Percentiles rank a stretch among this genome's conserved stretches.
Evolutionary conservation across 2,888 invertebrate genomes (phyloP).

Genomic region (Cyrtodaria siliqua): DNA sequence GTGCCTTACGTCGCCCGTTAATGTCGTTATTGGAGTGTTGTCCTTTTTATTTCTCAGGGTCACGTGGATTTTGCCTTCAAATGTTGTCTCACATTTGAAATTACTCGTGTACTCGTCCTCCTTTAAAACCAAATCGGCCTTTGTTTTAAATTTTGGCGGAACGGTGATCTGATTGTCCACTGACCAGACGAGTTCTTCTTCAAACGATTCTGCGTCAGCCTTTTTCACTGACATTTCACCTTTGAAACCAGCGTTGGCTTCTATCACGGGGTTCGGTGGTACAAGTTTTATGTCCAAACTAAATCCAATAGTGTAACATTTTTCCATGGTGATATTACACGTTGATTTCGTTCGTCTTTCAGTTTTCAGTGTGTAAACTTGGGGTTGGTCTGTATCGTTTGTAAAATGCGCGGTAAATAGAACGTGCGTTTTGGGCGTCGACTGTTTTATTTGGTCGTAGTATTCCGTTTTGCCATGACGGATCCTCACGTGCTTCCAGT

Average conservation of each 20-base stretch:
- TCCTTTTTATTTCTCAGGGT: slow-evolving; percentile 83
- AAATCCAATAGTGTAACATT: slow-evolving; percentile 77
- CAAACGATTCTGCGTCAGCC: slow-evolving; percentile 81
- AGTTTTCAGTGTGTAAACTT: slow-evolving; percentile 85
- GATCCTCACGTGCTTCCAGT: slow-evolving; percentile 84
- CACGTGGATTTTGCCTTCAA: slow-evolving; percentile 84
- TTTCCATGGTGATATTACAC: slow-evolving; percentile 81
- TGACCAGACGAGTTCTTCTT: slow-evolving; percentile 85
- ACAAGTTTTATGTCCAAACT: slow-evolving; percentile 81
- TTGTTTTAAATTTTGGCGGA: slow-evolving; percentile 82
- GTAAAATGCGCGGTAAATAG: slow-evolving; percentile 84
- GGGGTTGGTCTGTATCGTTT: slow-evolving; percentile 83
- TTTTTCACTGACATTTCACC: slow-evolving; percentile 83
- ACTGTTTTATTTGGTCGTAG: slow-evolving; percentile 67
- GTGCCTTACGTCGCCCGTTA: slow-evolving; percentile 82
- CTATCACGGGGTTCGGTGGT: slow-evolving; percentile 85
- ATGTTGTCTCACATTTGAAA: slow-evolving; percentile 82
- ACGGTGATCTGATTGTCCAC: slow-evolving; percentile 85
- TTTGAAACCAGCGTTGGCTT: slow-evolving; percentile 85
- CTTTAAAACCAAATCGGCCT: slow-evolving; percentile 83
- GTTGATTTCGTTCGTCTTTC: slow-evolving; percentile 84
- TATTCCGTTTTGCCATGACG: slow-evolving; percentile 82
- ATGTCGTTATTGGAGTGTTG: slow-evolving; percentile 82
- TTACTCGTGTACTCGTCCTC: slow-evolving; percentile 84
- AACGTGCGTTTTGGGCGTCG: slow-evolving; percentile 77